Evolutionary conservation across 2,113 vertebrate species (phyloP), one percentile per base, ranked within the genome.

Genomic region (Hassar affinis): DNA sequence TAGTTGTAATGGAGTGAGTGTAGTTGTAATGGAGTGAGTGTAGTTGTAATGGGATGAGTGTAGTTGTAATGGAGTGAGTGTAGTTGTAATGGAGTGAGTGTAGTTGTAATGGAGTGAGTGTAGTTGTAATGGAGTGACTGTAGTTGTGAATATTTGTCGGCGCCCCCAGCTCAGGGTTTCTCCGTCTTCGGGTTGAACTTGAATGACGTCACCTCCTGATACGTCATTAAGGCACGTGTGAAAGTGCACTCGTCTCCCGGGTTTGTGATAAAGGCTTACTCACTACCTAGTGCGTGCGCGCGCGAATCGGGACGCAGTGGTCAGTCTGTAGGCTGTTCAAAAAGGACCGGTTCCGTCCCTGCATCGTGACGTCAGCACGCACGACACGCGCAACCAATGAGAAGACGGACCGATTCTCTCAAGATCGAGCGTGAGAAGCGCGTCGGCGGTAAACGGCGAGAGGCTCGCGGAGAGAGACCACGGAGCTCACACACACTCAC

Each of bases 401-500:
- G 86, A 27, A 25, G 45, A 71, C 56, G 18, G 72, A 5, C 10
- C 4, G 49, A 75, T 22, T 14, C 25, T 69, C 75, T 82, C 51
- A 82, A 82, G 74, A 64, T 42, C 56, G 61, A 10, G 54, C 33
- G 69, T 49, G 27, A 7, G 54, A 45, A 78, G n/a, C 68, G 57
- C 68, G 72, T 78, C 35, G 22, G 45, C 72, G 6, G 68, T 76
- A 76, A 30, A 77, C 30, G 35, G 84, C 64, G 22, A 56, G n/a
- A 77, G 33, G 47, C 80, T 35, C 62, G 69, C 79, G 77, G 79
- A 79, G 59, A 62, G 81, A 71, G 78, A 56, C 69, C 54, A 81
- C 80, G 62, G 80, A 93, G 89, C 88, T 90, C 79, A 6, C 45
- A 18, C n/a, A 8, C 47, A 74, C 42, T 42, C 68, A n/a, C 9